These are phyloP conservation scores for Listronotus bonariensis DNA, from an alignment of 1,140 invertebrate genomes.

Conservation along the genomic window DNA sequence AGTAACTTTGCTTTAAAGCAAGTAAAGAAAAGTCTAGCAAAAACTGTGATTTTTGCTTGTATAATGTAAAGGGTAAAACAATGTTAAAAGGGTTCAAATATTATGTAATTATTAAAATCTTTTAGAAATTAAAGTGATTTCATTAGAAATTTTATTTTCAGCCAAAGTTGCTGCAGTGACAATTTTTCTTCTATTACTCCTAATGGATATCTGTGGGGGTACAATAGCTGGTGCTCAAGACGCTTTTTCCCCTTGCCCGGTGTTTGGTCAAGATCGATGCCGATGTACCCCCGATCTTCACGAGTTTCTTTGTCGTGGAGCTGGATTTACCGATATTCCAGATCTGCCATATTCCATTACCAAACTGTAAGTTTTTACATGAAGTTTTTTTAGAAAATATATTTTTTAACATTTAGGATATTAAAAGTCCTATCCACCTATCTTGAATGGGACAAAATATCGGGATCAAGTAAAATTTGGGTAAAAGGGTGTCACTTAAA, in stretches of 20 bases:
- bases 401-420: too few species aligned
- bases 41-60: too few species aligned
- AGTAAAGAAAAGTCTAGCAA: too few species aligned
- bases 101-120: too few species aligned
- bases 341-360: slow-evolving; percentile 52
- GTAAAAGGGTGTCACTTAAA: too few species aligned
- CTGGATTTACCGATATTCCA: slow-evolving; percentile 54
- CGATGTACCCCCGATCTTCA: slow-evolving; percentile 53
- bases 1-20: too few species aligned
- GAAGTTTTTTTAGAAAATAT: too few species aligned
- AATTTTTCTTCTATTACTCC: slow-evolving; percentile 5
- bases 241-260: slow-evolving; percentile 51
- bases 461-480: too few species aligned
- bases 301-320: slow-evolving; percentile 53
- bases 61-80: too few species aligned
- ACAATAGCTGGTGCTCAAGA: slow-evolving; percentile 26
- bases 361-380: slow-evolving; percentile 54
- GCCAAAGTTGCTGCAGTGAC: slow-evolving; percentile 5
- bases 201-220: slow-evolving; percentile 17
- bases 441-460: too few species aligned
- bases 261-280: slow-evolving; percentile 53
- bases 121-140: not conserved
- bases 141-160: slow-evolving; percentile 9
- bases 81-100: too few species aligned
- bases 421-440: too few species aligned